Percentiles rank a stretch among this genome's conserved stretches.
Conservation (phyloP, 2,888 invertebrate species). For the Drosophila helvetica region DNA sequence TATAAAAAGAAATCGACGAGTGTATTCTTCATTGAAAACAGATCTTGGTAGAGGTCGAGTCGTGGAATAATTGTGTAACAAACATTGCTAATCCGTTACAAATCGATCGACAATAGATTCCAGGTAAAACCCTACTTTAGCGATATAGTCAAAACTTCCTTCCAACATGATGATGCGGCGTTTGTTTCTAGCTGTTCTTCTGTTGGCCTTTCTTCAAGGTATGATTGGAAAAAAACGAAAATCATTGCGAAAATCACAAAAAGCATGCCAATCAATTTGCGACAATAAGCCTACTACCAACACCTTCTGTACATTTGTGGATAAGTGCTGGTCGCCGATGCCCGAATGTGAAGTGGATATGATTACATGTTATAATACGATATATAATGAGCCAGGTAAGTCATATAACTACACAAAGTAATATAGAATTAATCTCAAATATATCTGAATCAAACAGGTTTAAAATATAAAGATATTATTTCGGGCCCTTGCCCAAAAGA, state of each 20-base stretch:
- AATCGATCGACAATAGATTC: neutral
- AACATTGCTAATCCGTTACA: neutral
- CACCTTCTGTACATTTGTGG: neutral
- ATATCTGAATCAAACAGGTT: neutral
- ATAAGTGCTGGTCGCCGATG: neutral
- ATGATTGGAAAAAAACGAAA: neutral
- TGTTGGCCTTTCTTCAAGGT: neutral
- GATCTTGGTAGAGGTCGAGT: too few relatives aligned
- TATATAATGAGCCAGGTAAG: neutral
- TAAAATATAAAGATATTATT: too few relatives aligned
- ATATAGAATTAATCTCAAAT: neutral
- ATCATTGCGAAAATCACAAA: neutral
- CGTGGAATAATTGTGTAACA: too few relatives aligned
- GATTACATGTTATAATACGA: too few relatives aligned
- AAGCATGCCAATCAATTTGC: neutral
- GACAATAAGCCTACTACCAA: fast-evolving
- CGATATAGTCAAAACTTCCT: neutral
- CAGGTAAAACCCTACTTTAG: neutral
- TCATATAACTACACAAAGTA: too few relatives aligned
- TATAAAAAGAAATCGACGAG: too few relatives aligned
- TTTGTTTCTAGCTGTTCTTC: neutral
- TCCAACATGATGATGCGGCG: neutral
- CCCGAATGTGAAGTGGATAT: neutral
- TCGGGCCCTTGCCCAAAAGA: too few relatives aligned
- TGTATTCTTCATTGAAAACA: too few relatives aligned